Base-by-base conservation (phyloP, 2,888 invertebrate species). In the Rotaria macrura region DNA sequence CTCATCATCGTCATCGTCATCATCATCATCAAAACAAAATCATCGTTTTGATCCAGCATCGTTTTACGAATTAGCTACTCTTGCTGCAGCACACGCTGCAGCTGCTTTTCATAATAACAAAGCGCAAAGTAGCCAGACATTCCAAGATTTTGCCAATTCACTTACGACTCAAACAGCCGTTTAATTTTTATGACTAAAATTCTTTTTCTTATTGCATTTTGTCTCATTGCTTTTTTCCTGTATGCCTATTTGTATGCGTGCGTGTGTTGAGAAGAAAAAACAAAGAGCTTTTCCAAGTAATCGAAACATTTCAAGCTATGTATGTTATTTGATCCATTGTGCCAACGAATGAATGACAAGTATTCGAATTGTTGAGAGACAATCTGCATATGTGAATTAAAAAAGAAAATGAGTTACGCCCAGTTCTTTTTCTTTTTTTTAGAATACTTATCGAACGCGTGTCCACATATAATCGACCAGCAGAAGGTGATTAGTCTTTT, bases 401-500 rank as follows among this genome's bases (percentile, higher is more conserved):
- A 52, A 52, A 52, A 52, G 23, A 52, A 52, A 52, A 52, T 65
- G 65, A 65, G 65, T 20, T 34, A 65, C 65, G 65, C 65, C 65
- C 17, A 57, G 2, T 29, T 57, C 17, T 57, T 29, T 65, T 65
- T 65, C n/a, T 17, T 34, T 65, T 65, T 65, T n/a, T n/a, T n/a
- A n/a, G 34, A 65, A 65, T 65, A 65, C 65, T 65, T 65, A 65
- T 65, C 65, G 65, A 65, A 65, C 34, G 65, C 65, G 20, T 34
- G 34, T 65, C 7, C 34, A 65, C 12, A 65, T 65, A 29, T 65
- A 65, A 65, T 65, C 34, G 34, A 17, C 65, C 34, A 65, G 65
- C 65, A 65, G 65, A 65, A 65, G 65, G 65, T 65, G 65, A 65
- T 65, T 65, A 65, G 65, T 65, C 65, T 65, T 65, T 65, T 65